Base-by-base conservation (phyloP, 2,113 vertebrate genomes). In the Zapornia atra region DNA sequence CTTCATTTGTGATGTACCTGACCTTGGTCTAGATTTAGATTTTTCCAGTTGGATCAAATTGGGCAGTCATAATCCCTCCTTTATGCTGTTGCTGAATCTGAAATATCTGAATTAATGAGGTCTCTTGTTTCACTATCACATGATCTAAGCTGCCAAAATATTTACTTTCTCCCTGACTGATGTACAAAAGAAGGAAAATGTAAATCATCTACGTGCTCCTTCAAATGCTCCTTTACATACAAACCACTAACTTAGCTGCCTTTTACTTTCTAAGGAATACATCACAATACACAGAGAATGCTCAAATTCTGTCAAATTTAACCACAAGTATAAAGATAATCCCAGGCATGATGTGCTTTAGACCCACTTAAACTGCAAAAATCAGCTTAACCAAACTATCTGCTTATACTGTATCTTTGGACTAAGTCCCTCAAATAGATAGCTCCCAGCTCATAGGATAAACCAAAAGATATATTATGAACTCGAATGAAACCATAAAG, bases 321-420 rank as follows among this genome's bases (percentile, higher is more conserved):
- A 92, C 40, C 91, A 78, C 33, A 65, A 93, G 29, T 87, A 56
- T 81, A 82, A 96, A 44, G 80, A 96, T 96, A 96, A 96, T 97
- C 92, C 81, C 64, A 48, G 25, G 26, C 57, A 81, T 88, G 93
- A 96, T 84, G 69, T 81, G 84, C 85, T 96, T 94, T 87, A 95
- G 86, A 84, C 65, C 15, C 85, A 86, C 51, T 96, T 70, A 94
- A 90, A 81, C 53, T 81, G 82, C 71, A 91, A 66, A 97, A 96
- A 96, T 97, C 92, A 86, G 90, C 82, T 96, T 97, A 95, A 53
- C 36, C 28, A 85, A 95, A 83, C 91, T 96, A 76, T 95, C 75
- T 96, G 80, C 56, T 79, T 86, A 46, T n/a, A 50, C 20, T n/a
- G 15, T 94, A 85, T 87, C 92, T 90, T 86, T 94, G 72, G 59